Base-by-base conservation (phyloP, 2,797 vertebrate genomes). In the Pseudomugil tenellus region DNA sequence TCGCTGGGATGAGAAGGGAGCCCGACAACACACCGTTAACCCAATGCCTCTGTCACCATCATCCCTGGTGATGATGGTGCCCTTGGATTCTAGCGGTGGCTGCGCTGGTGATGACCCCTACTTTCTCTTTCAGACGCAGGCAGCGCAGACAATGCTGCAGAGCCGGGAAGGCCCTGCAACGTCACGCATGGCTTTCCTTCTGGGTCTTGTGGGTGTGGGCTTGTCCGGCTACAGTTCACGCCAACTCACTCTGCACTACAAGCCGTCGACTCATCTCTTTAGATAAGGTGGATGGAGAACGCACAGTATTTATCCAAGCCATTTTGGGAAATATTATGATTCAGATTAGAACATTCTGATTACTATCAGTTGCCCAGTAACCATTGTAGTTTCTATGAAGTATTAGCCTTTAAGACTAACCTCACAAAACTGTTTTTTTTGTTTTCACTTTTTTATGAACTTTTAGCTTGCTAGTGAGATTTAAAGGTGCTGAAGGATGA, bases 201-300 rank as follows among this genome's bases (percentile, higher is more conserved):
- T 95, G 72, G 94, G 93, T 6, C 48, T 95, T 14, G 81, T 91
- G 82, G 94, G 94, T 32, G 73, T 93, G 1, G 89, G 92, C 65
- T 67, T 94, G 91, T 95, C 92, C 0, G 89, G 93, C 35, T 94
- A 94, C 91, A 92, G 93, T 80, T 89, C 90, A 23, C 92, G 89
- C 32, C 93, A 95, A 60, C 92, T 95, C 71, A 91, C 91, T 0
- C 86, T 92, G 68, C 78, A 93, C 85, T 89, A 70, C 89, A 94
- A 93, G 73, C 93, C 94, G 0, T 82, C 90, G 0, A 75, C 76
- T 37, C 86, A 83, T 64, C 89, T 95, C 62, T 81, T 94, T 28
- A 89, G 89, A 86, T 93, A 70, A 94, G 60, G 52, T 1, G 34
- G 48, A 75, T 35, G 54, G 39, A 63, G 11, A 4, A 25, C 48